phyloP scores from a whole-genome alignment of 2,113 vertebrate species.

The Apodemus speciosus region DNA sequence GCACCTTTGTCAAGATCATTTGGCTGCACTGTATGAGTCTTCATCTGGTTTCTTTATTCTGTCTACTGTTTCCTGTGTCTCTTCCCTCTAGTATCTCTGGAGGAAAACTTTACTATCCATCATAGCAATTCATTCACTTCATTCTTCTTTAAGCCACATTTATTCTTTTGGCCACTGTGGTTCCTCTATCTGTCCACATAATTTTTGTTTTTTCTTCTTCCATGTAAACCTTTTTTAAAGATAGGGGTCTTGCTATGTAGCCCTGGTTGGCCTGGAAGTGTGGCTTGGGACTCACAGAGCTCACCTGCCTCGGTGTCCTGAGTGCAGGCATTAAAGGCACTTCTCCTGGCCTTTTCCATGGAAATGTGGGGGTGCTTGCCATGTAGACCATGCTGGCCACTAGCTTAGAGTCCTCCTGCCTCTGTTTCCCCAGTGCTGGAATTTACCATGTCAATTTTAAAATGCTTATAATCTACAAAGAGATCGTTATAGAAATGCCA shows the following conservation, averaged over 20 bases:
- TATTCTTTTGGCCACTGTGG: not conserved
- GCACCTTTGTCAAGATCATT: not conserved
- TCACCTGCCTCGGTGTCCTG: not conserved
- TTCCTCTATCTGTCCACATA: not conserved
- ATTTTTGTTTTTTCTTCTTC: not conserved
- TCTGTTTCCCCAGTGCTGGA: not conserved
- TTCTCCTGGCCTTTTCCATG: not conserved
- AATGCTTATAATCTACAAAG: not conserved
- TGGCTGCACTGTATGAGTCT: not conserved
- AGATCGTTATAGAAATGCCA: not conserved
- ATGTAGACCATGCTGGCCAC: not conserved
- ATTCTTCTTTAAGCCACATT: not conserved
- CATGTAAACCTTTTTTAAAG: not conserved
- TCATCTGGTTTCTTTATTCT: not conserved
- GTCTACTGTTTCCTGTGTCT: not conserved
- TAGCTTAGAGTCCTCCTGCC: not conserved
- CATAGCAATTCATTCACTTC: not conserved
- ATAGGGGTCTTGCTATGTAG: not conserved
- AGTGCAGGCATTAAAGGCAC: not conserved
- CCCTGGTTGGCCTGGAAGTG: not conserved
- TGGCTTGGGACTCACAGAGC: not conserved
- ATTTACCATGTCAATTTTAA: not conserved
- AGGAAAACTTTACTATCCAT: not conserved
- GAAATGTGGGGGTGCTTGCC: not conserved
- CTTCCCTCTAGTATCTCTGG: not conserved